Evolutionary conservation across 2,797 vertebrate genomes (phyloP), one percentile per base, ranked within the genome.

Genomic region (Halcyon smyrnensis): DNA sequence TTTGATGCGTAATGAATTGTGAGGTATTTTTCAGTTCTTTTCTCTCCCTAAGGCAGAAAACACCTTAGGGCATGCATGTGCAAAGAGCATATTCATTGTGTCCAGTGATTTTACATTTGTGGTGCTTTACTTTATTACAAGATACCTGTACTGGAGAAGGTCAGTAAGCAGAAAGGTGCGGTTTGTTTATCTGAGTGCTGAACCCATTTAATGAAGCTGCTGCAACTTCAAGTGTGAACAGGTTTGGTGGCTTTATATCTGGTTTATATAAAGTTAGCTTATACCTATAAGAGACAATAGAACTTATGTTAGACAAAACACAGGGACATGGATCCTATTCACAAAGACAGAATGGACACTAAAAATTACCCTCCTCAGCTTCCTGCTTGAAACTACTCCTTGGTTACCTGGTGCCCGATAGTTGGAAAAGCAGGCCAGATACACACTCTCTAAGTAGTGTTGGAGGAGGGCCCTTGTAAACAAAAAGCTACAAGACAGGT

Each of bases 261-360:
- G 43, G 32, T 70, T 79, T 84, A 51, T 41, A 45, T 45, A 25
- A 83, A 59, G 57, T 51, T 67, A 60, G 23, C 32, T 89, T 87
- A 54, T 65, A 82, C 28, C n/a, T 80, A 2, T 17, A 80, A 85
- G 21, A 32, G 51, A 56, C 12, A 57, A 27, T n/a, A 41, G 59
- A 83, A 65, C 37, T 60, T 81, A 43, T 6, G 25, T 77, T 48
- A 60, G n/a, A 53, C 28, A 76, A 88, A 93, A 82, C 34, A 63
- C 3, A 7, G 24, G 30, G 17, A 59, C 15, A 39, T 0, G 0
- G 16, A 70, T 86, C 27, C 60, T 69, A 12, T n/a, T 74, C 16
- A 24, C 25, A 51, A 43, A 54, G 11, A 64, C 37, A 36, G 28
- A 63, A 21, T 28, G n/a, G 28, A 48, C 16, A 63, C 56, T 37